phyloP scores from a whole-genome alignment of 2,888 invertebrate genomes.

The Busseola fusca region DNA sequence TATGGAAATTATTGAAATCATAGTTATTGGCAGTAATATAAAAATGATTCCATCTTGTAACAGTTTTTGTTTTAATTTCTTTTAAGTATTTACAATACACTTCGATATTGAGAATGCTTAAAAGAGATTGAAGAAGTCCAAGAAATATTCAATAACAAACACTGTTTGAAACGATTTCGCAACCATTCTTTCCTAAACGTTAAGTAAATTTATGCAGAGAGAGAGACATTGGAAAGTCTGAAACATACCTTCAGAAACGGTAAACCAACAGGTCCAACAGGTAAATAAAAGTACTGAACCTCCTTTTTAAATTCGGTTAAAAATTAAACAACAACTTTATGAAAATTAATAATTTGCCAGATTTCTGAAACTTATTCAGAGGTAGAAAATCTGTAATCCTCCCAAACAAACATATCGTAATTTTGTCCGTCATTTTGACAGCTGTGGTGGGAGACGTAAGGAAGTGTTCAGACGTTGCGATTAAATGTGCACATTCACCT shows the following conservation, averaged over 20 bases:
- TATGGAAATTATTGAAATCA: not conserved
- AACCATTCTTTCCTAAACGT: not conserved
- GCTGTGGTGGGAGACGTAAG: constrained; percentile 44
- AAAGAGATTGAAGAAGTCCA: not conserved
- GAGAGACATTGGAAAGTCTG: not conserved
- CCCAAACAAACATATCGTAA: constrained; percentile 6
- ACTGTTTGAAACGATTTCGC: not conserved
- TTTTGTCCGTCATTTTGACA: constrained; percentile 42
- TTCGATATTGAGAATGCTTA: not conserved
- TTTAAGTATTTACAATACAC: too few species aligned
- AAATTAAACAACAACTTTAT: not conserved
- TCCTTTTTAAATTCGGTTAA: too few species aligned
- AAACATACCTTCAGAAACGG: not conserved
- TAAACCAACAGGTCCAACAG: not conserved
- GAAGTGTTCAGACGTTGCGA: constrained; percentile 55
- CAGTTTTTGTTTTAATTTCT: not conserved
- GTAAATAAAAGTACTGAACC: not conserved
- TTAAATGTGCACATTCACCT: constrained; percentile 65
- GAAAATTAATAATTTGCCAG: not conserved
- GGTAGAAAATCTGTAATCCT: not conserved
- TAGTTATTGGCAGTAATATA: not conserved
- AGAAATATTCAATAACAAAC: not conserved
- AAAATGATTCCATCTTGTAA: not conserved
- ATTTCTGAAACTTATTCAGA: not conserved
- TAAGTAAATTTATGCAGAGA: too few species aligned